Conservation (phyloP, 2,888 invertebrate species). For the Agrochola lychnidis region DNA sequence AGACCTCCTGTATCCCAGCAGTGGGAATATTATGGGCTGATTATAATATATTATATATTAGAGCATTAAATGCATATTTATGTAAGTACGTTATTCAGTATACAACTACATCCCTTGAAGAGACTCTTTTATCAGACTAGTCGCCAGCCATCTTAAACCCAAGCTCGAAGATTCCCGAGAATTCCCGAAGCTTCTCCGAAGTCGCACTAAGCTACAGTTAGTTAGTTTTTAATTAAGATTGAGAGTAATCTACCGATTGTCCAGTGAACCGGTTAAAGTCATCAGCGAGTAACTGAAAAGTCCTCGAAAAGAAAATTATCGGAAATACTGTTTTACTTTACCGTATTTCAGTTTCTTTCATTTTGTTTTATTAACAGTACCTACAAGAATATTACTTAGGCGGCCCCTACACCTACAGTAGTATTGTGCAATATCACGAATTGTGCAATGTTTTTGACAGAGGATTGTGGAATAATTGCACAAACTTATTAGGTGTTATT, state of each 20-base stretch:
- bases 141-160: conserved; percentile 30
- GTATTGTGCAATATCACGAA: neutral
- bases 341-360: neutral
- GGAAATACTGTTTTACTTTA: conserved; percentile 37
- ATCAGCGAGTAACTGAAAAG: conserved; percentile 46
- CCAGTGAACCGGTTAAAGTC: conserved; percentile 53
- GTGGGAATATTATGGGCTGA: too few relatives aligned
- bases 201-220: conserved; percentile 52
- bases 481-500: too few relatives aligned
- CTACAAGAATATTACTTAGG: neutral
- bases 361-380: conserved; percentile 14
- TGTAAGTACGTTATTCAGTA: neutral
- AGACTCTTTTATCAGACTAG: conserved; percentile 26
- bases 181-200: conserved; percentile 25
- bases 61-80: neutral
- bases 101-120: conserved; percentile 4
- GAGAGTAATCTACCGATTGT: conserved; percentile 55
- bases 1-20: too few relatives aligned
- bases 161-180: conserved; percentile 28
- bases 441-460: too few relatives aligned
- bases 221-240: conserved; percentile 61
- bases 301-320: conserved; percentile 28
- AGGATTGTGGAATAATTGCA: too few relatives aligned
- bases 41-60: too few relatives aligned
- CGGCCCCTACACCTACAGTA: neutral